Conservation (phyloP, 2,797 vertebrate genomes). For the Pangasius djambal region DNA sequence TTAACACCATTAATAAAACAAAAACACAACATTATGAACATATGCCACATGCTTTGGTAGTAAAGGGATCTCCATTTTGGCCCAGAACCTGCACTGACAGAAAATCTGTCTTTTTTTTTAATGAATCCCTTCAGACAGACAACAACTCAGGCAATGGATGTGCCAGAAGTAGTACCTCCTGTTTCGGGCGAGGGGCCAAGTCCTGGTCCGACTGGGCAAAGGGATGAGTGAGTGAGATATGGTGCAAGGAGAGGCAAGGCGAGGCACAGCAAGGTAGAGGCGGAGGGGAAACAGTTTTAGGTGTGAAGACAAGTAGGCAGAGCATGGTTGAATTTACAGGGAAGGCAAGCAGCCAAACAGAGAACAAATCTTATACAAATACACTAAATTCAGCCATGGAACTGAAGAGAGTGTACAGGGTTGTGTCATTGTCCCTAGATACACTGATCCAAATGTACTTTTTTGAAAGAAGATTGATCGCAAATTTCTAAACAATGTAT, state of each 20-base stretch:
- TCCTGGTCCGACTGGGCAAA: constrained; percentile 90
- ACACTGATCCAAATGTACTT: constrained; percentile 3
- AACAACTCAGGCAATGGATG: constrained; percentile 60
- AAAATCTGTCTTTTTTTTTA: constrained; percentile 46
- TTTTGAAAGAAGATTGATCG: not conserved
- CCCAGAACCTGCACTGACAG: constrained; percentile 36
- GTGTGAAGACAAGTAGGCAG: constrained; percentile 72
- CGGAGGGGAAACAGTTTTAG: constrained; percentile 57
- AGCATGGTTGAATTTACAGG: constrained; percentile 69
- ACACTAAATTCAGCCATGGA: constrained; percentile 43
- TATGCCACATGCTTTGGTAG: constrained; percentile 46
- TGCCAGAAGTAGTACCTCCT: constrained; percentile 87
- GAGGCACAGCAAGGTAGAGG: constrained; percentile 59
- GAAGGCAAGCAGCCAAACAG: constrained; percentile 65
- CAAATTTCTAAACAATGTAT: constrained; percentile 14
- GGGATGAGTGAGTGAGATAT: constrained; percentile 59
- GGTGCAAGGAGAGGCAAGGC: constrained; percentile 56
- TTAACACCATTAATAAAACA: not conserved
- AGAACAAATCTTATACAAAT: constrained; percentile 47
- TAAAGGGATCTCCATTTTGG: constrained; percentile 36
- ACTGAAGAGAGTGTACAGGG: constrained; percentile 40
- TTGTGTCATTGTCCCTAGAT: constrained; percentile 45
- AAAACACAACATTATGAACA: constrained; percentile 21
- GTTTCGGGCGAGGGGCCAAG: constrained; percentile 92
- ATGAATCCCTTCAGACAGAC: constrained; percentile 56